Evolutionary conservation across 2,113 vertebrate genomes (phyloP), one percentile per base, ranked within the genome.

Genomic region (Zootoca vivipara): DNA sequence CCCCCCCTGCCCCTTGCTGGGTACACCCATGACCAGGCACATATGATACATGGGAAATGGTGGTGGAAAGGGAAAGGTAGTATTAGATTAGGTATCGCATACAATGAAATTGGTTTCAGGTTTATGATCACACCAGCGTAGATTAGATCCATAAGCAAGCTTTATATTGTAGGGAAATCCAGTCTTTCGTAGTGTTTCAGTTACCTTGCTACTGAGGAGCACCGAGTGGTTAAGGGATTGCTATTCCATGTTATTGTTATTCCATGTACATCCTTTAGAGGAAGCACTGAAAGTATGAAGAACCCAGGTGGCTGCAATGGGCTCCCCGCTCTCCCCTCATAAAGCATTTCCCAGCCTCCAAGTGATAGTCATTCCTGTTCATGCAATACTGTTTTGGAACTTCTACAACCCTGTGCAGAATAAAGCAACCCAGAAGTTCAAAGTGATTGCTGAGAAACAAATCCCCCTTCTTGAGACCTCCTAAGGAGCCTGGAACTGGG

Each of bases 391-490:
- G 73, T 78, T 85, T 85, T 65, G 73, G 58, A 75, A 78, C 16
- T 67, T 33, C 73, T 65, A 62, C 28, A 62, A 22, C 65, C 5
- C 56, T n/a, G 16, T 24, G 12, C 24, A 40, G 35, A 85, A 85
- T 73, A 85, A 78, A 85, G 35, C 40, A 73, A 46, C 4, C n/a
- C 46, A 62, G 87, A 46, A 38, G 4, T 75, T 81, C 86, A 88
- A 89, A 75, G 1, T 30, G 58, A 67, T 89, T 91, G 70, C 33
- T 83, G 69, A 84, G 46, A 38, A 1, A 73, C 65, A 85, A 30
- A 40, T 1, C 82, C 22, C 18, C 10, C 24, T 15, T 77, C 24
- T 70, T 35, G 84, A 40, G n/a, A 38, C 33, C 79, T 67, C 70
- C 82, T 22, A 30, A 82, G 74, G 15, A 5, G 6, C 78, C 87